Base-by-base conservation (phyloP, 2,888 invertebrate species). In the Lepas anatifera region DNA sequence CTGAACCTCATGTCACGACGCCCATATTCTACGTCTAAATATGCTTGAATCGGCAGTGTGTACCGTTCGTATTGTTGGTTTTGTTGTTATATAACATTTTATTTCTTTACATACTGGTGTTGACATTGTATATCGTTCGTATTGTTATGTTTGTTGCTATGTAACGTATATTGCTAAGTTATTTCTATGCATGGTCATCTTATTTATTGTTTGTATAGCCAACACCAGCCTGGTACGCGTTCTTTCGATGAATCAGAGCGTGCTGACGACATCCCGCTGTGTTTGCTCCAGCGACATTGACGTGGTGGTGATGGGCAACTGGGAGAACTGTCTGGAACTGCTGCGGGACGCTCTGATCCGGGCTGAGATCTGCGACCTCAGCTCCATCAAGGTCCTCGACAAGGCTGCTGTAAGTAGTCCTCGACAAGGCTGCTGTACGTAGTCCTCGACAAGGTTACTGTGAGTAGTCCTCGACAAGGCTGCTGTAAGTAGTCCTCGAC, bases 371-470 rank as follows among this genome's bases (percentile, higher is more conserved):
- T 95, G 95, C 70, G 90, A 93, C 79, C 88, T 89, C 78, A 87
- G 87, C 78, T 89, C 91, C 78, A 90, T 98, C 80, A 95, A 95
- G 84, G 96, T 98, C 77, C 85, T 98, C 76, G 96, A 97, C 83
- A 96, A 95, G 83, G 98, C 98, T 72, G 94, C 95, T 70, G 97
- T 85, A 78, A 81, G 83, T 81, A 39, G 41, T 35, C 67, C 39
- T 63, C 48, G 68, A n/a, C 32, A 41, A 48, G 68, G 39, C 69
- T 18, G n/a, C 43, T 11, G 3, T n/a, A n/a, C 48, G 4, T 6
- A 25, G 13, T 25, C 7, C 25, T 25, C 13, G 25, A 25, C 25
- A 3, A 6, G 4, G 48, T 25, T 25, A 11, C n/a, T 3, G 25
- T 25, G 2, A 3, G 10, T 6, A 7, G 11, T 13, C 11, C 10